Conservation (phyloP, 2,113 vertebrate genomes). For the Syrmaticus mikado region DNA sequence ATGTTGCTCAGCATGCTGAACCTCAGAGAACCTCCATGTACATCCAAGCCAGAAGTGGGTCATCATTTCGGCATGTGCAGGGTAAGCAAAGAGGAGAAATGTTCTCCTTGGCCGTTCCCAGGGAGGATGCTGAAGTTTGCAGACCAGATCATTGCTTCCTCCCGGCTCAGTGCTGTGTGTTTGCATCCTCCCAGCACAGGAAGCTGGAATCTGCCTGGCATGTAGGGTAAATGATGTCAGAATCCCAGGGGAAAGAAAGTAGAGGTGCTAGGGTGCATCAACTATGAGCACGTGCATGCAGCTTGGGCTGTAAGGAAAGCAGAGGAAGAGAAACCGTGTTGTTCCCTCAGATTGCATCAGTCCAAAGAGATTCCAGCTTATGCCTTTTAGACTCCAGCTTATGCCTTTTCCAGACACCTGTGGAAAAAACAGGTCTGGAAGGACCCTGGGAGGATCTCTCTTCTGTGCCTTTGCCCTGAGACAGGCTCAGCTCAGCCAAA, state of each 20-base stretch:
- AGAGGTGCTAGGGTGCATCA: not conserved
- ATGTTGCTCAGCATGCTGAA: rapidly evolving
- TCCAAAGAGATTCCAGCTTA: not conserved
- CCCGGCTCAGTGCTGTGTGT: no score
- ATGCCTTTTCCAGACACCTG: not conserved
- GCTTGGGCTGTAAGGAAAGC: not conserved
- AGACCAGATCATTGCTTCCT: not conserved
- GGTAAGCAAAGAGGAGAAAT: not conserved
- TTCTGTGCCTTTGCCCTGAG: not conserved
- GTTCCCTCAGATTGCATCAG: not conserved
- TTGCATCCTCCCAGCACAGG: not conserved
- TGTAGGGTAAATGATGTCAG: not conserved
- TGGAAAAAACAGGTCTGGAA: not conserved
- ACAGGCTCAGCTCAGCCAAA: not conserved
- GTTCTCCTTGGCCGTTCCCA: not conserved
- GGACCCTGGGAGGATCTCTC: not conserved
- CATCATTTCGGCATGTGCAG: no score
- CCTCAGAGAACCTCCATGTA: not conserved
- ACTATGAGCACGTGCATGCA: rapidly evolving
- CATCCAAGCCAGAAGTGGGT: not conserved
- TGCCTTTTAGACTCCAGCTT: not conserved
- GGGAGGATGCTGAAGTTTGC: not conserved
- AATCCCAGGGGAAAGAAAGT: not conserved
- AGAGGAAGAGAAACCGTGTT: rapidly evolving
- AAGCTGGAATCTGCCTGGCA: not conserved